Conservation (phyloP, 2,113 vertebrate species). For the Solea solea region DNA sequence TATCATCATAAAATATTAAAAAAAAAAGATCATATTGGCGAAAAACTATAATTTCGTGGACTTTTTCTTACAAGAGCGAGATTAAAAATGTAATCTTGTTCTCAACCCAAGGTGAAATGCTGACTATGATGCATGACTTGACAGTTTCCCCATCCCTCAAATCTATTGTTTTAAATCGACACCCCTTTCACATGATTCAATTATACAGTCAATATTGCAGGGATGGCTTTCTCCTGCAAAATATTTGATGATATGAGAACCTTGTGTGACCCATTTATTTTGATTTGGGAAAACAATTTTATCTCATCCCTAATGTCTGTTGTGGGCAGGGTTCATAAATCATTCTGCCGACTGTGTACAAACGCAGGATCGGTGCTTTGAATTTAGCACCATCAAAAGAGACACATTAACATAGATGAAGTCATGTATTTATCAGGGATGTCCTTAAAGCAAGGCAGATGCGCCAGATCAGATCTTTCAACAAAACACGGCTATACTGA, state of each 20-base stretch:
- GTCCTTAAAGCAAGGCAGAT: conserved; percentile 24
- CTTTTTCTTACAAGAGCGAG: conserved; percentile 50
- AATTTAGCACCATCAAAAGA: conserved; percentile 48
- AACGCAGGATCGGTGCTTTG: conserved; percentile 41
- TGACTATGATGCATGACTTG: conserved; percentile 77
- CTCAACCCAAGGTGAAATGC: conserved; percentile 58
- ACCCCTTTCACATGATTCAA: conserved; percentile 84
- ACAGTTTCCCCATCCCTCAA: conserved; percentile 77
- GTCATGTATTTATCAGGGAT: conserved; percentile 52
- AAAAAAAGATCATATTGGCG: neutral
- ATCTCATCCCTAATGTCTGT: conserved; percentile 78
- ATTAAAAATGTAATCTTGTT: conserved; percentile 68
- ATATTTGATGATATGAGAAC: conserved; percentile 84
- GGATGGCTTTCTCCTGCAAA: conserved; percentile 79
- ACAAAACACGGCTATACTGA: neutral
- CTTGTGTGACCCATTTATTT: conserved; percentile 84
- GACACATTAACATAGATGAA: conserved; percentile 68
- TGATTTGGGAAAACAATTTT: conserved; percentile 83
- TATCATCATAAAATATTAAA: conserved; percentile 17
- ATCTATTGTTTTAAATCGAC: conserved; percentile 88
- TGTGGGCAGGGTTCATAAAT: conserved; percentile 72
- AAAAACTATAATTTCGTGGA: conserved; percentile 14
- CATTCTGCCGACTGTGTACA: conserved; percentile 46
- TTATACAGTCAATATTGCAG: conserved; percentile 86
- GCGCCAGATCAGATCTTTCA: conserved; percentile 1